Evolutionary conservation across 1,140 invertebrate genomes (phyloP).

Genomic region (Lepidurus arcticus): DNA sequence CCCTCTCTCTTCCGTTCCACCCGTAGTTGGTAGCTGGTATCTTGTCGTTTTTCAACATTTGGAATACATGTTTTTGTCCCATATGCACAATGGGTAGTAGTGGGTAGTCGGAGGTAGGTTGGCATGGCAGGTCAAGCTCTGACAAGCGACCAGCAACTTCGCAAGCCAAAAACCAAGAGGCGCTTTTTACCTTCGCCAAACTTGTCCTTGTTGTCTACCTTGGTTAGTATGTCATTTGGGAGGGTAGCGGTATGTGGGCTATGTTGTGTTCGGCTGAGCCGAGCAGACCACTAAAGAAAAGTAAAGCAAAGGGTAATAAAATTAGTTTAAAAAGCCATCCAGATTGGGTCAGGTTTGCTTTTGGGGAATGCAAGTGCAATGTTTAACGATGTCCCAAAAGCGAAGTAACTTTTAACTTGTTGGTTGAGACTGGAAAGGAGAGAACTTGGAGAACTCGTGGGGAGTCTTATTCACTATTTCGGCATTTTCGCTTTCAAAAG

Average conservation of each 20-base stretch:
- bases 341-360: not conserved
- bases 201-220: constrained; percentile 14
- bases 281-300: no score
- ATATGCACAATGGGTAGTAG: no score
- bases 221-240: constrained; percentile 10
- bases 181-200: not conserved
- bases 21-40: not conserved
- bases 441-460: not conserved
- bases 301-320: no score
- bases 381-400: not conserved
- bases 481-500: not conserved
- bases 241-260: not conserved
- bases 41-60: no score
- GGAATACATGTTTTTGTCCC: no score
- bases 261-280: not conserved
- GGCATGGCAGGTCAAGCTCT: no score
- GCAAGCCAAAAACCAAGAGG: no score
- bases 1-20: not conserved
- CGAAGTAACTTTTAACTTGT: not conserved
- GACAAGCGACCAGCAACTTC: no score
- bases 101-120: no score
- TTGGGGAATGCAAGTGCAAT: not conserved
- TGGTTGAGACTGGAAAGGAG: not conserved
- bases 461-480: no score
- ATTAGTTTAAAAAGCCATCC: not conserved